Evolutionary conservation across 2,797 vertebrate genomes (phyloP), one percentile per base, ranked within the genome.

Genomic region (Hephaestus fuliginosus): DNA sequence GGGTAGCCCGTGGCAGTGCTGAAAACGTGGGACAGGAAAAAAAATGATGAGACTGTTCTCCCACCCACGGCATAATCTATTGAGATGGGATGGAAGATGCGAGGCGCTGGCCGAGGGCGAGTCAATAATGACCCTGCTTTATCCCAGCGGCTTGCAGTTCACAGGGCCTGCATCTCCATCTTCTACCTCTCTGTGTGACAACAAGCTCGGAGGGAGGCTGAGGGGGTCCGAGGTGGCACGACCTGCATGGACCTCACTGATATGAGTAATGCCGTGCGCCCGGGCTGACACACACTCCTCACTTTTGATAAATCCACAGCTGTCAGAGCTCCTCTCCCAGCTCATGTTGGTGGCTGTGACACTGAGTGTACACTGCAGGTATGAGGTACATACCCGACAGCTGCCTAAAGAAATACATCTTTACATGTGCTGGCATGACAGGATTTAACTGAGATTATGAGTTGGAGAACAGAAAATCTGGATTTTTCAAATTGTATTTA

Each of bases 91-190:
- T 68, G 74, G 74, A 72, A 66, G 77, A 76, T 52, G 36, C 0
- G 0, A 81, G 76, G 68, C 7, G 36, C 79, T 81, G 80, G 88
- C 84, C 25, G 25, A 61, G 82, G 89, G 87, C 70, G n/a, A 74
- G 81, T 78, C 84, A 65, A 82, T 92, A 89, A 92, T 83, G 80
- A 81, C 79, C 81, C 69, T 10, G 70, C 65, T 78, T 90, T 81
- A 86, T 90, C 69, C 80, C 39, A 64, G 67, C 17, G 72, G 51
- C 60, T 80, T 43, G 48, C 28, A 10, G 79, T 70, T 82, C 76
- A 52, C 46, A 41, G 28, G 58, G 63, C 36, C 41, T 36, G 66
- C 58, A 39, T 73, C 69, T 81, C 63, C 81, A 82, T 82, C 84
- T 76, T 79, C 58, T 67, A 71, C 25, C 71, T 68, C 36, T 39